Conservation (phyloP, 2,888 invertebrate genomes). For the Dasysyrphus tricinctus region DNA sequence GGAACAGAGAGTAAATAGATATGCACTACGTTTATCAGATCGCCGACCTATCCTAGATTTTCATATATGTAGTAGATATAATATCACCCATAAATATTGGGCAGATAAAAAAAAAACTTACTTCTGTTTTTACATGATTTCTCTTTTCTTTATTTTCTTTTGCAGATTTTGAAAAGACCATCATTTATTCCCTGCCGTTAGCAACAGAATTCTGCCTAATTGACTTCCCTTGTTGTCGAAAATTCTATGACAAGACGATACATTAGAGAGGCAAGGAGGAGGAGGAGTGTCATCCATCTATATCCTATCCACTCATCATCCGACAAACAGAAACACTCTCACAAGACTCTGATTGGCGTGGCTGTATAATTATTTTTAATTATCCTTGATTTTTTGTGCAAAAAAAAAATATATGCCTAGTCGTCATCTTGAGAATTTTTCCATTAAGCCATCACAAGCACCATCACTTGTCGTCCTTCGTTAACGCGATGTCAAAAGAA, state of each 20-base stretch:
- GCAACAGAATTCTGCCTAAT: neutral
- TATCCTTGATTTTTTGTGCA: slow-evolving; percentile 4
- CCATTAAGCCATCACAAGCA: slow-evolving; percentile 15
- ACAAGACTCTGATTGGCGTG: neutral
- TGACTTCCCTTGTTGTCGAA: slow-evolving; percentile 12
- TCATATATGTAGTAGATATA: no score
- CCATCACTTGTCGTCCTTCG: slow-evolving; percentile 39
- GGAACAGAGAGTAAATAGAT: no score
- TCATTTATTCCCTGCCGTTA: neutral
- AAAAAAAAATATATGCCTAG: neutral
- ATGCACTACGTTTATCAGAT: no score
- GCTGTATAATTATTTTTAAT: slow-evolving; percentile 26
- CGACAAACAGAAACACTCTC: neutral
- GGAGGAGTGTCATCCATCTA: neutral
- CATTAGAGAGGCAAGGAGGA: neutral
- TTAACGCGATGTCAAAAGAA: slow-evolving; percentile 48
- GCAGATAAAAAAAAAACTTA: no score
- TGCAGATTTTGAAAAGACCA: slow-evolving; percentile 10
- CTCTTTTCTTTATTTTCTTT: neutral
- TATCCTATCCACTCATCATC: neutral
- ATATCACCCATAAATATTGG: no score
- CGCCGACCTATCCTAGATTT: no score
- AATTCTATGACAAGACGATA: neutral
- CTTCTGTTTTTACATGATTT: neutral
- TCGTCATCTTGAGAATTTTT: slow-evolving; percentile 2